Evolutionary conservation across 2,888 invertebrate genomes (phyloP), one percentile per base, ranked within the genome.

Genomic region (Lampropteryx suffumata): DNA sequence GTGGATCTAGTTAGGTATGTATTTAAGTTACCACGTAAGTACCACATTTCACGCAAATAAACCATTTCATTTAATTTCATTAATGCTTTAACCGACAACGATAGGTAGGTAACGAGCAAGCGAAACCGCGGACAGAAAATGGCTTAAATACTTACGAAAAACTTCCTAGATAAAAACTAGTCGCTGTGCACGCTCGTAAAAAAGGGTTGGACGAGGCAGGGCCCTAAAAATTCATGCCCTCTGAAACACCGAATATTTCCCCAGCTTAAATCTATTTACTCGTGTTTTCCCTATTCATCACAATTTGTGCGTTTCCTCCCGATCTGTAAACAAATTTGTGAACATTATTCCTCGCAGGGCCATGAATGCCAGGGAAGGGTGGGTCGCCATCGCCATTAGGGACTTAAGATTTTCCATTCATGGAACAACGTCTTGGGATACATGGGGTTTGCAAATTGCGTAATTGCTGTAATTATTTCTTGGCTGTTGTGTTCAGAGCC

Each of bases 291-390:
- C 69, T 65, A 60, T 57, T 57, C 55, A 66, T 65, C 65, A 66
- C 64, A 71, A 69, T 62, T 17, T 36, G 63, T 62, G 58, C 62
- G 58, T 69, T 66, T 69, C 67, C 52, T 52, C 71, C 55, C 76
- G 82, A 82, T 84, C 84, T 74, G 87, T 87, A 87, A 89, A 87
- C 87, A 89, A 87, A 89, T 88, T 89, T 87, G 83, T 75, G 84
- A 83, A 83, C 81, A 87, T 87, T 88, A 87, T 86, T 84, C 79
- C 70, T 74, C 65, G 64, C 64, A 61, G 71, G 71, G 66, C 73
- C 74, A 87, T 86, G 84, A 85, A 86, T 88, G 80, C 73, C 29
- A 5, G 59, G 70, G 79, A 82, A 75, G 87, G 86, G 81, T 81
- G 76, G 69, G 62, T 61, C 61, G 68, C 76, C 81, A 78, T 61